Conservation (phyloP, 2,113 vertebrate species). For the Mola mola region DNA sequence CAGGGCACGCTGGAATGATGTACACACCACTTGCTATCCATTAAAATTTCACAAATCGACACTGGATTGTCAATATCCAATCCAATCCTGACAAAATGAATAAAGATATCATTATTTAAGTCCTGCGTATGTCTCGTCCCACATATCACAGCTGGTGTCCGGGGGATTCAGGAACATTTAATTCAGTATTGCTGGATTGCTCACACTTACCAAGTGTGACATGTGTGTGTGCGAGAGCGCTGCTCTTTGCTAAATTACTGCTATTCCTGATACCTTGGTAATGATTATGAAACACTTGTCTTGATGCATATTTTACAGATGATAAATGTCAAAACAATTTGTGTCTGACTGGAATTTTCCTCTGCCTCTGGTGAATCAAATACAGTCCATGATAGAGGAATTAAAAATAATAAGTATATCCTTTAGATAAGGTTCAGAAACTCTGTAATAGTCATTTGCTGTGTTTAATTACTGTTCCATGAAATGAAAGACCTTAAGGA, state of each 20-base stretch:
- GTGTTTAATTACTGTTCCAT: too few species aligned
- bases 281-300: constrained; percentile 33
- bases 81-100: too few species aligned
- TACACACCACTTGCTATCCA: too few species aligned
- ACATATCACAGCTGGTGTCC: constrained; percentile 29
- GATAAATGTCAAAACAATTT: constrained; percentile 37
- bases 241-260: constrained; percentile 55
- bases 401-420: too few species aligned
- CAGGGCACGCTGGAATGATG: too few species aligned
- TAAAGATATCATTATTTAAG: too few species aligned
- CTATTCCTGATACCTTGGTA: constrained; percentile 50
- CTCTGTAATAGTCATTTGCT: too few species aligned
- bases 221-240: constrained; percentile 41
- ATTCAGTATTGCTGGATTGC: constrained; percentile 38
- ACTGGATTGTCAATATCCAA: too few species aligned
- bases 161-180: constrained; percentile 44
- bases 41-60: too few species aligned
- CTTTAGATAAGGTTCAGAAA: too few species aligned
- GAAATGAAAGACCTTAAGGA: too few species aligned
- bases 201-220: constrained; percentile 51
- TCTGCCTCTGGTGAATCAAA: too few species aligned
- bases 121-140: constrained; percentile 9
- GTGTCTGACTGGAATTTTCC: constrained; percentile 29
- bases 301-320: constrained; percentile 37
- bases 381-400: constrained; percentile 1